Conservation (phyloP, 2,888 invertebrate genomes). For the Heterodera filipjevi region DNA sequence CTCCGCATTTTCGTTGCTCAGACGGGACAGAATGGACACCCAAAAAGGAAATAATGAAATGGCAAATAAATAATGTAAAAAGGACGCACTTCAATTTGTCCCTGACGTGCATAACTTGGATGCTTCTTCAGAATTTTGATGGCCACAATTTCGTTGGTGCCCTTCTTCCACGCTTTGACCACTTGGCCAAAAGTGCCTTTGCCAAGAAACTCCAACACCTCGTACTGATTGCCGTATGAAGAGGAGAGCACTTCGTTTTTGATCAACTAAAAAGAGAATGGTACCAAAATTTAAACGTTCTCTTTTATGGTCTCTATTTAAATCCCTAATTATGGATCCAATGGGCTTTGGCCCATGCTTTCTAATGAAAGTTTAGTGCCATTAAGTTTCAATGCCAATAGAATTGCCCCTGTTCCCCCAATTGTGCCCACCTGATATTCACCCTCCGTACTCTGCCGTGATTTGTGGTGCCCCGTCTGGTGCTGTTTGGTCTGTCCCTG, state of each 20-base stretch:
- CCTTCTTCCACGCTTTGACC: slow-evolving; percentile 99
- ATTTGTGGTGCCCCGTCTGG: slow-evolving; percentile 40
- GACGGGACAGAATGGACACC: slow-evolving; percentile 69
- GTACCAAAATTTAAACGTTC: background rate
- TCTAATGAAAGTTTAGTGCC: too few relatives aligned
- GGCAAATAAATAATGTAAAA: too few relatives aligned
- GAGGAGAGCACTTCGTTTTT: slow-evolving; percentile 64
- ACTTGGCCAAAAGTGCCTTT: slow-evolving; percentile 98
- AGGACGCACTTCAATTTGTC: slow-evolving; percentile 89
- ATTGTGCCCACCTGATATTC: slow-evolving; percentile 57
- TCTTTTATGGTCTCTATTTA: background rate
- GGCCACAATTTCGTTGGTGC: slow-evolving; percentile 99
- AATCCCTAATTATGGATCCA: too few relatives aligned
- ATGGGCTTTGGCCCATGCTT: too few relatives aligned
- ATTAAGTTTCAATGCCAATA: background rate
- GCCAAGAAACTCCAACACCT: slow-evolving; percentile 84
- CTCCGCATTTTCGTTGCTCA: slow-evolving; percentile 92
- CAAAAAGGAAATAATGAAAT: background rate
- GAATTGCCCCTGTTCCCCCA: too few relatives aligned
- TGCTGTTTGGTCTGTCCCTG: slow-evolving; percentile 11
- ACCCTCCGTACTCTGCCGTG: slow-evolving; percentile 53
- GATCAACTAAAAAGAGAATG: slow-evolving; percentile 60
- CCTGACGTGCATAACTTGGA: slow-evolving; percentile 98
- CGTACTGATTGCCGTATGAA: slow-evolving; percentile 64
- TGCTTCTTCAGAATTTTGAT: slow-evolving; percentile 99